A percentile compares a stretch with the other conserved stretches of the same genome.
Conservation (phyloP, 2,113 vertebrate genomes). For the Mustela lutreola region DNA sequence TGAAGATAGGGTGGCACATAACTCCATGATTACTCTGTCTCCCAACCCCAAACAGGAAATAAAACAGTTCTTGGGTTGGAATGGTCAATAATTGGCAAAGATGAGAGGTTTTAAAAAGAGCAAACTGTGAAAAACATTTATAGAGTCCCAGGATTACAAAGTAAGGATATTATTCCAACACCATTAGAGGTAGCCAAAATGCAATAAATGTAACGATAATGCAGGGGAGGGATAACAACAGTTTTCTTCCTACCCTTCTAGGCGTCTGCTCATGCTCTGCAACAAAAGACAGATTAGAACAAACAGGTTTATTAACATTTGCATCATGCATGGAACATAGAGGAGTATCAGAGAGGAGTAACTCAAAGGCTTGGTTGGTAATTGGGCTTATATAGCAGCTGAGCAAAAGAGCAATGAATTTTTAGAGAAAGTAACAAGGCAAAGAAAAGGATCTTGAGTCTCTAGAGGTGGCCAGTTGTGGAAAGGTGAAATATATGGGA, state of each 20-base stretch:
- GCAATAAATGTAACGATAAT: background rate
- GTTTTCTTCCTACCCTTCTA: background rate
- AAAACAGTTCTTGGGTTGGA: background rate
- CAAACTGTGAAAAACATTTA: background rate
- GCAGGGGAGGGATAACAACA: too few species aligned
- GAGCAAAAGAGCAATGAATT: background rate
- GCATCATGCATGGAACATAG: background rate
- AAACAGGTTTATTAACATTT: background rate
- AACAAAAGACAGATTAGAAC: background rate
- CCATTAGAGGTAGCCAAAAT: background rate
- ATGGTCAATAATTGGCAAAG: background rate
- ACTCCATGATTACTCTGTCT: background rate
- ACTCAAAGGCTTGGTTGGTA: background rate
- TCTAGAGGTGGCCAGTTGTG: background rate
- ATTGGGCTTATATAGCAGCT: background rate
- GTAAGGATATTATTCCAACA: background rate
- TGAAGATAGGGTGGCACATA: background rate
- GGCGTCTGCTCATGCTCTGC: background rate
- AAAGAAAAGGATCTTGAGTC: background rate
- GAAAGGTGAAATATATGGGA: background rate
- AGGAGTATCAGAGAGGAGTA: background rate
- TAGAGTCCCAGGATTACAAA: background rate
- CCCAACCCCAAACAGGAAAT: background rate
- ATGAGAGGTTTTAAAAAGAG: background rate
- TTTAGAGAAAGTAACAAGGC: background rate